A percentile compares a stretch with the other conserved stretches of the same genome.
These are phyloP conservation scores for Conus ventricosus DNA, from an alignment of 1,140 invertebrate genomes.

Conservation along the genomic window DNA sequence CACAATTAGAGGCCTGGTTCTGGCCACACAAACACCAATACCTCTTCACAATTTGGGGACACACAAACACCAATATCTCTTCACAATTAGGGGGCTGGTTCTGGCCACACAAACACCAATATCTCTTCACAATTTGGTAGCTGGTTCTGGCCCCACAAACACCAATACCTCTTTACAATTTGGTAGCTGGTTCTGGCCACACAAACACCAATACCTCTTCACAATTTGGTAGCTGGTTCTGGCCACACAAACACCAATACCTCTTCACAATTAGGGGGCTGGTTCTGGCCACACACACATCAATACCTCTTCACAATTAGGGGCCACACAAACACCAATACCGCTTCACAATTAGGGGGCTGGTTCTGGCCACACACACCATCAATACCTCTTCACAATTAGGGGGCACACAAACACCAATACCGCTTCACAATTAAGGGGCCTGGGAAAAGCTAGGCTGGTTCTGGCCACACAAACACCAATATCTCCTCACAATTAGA, in stretches of 20 bases:
- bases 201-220: conserved; percentile 2
- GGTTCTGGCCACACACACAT: conserved; percentile 69
- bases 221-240: conserved; percentile 71
- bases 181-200: too few relatives aligned
- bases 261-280: conserved; percentile 57
- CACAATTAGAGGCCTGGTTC: too few relatives aligned
- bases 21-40: background rate
- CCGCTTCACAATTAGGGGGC: background rate
- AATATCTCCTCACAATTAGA: too few relatives aligned
- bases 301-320: background rate
- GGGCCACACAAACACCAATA: background rate
- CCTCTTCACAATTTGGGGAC: background rate
- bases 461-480: background rate
- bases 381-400: too few relatives aligned
- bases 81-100: background rate
- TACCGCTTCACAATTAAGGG: background rate
- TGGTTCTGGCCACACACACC: conserved; percentile 11
- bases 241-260: conserved; percentile 25
- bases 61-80: too few relatives aligned
- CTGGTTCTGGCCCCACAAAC: background rate
- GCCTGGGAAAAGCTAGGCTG: too few relatives aligned
- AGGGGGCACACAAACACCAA: conserved; percentile 1
- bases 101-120: conserved; percentile 1
- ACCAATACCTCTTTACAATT: background rate
- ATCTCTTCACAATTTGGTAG: background rate